Conservation (phyloP, 2,888 invertebrate species). For the Philonicus albiceps region DNA sequence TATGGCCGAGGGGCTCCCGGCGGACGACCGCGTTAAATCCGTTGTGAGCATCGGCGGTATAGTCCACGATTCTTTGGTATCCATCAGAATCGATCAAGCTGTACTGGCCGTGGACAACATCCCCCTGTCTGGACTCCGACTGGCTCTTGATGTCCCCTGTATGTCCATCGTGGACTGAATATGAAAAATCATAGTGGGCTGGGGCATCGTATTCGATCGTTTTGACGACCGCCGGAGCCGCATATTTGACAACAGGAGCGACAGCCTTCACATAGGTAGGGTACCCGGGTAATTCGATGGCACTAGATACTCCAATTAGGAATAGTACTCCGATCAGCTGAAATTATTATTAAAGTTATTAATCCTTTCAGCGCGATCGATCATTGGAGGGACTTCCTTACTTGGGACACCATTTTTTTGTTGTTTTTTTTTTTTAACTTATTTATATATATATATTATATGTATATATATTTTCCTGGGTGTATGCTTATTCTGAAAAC, state of each 20-base stretch:
- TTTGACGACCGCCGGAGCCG: constrained; percentile 44
- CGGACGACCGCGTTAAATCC: constrained; percentile 68
- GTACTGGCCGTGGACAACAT: constrained; percentile 66
- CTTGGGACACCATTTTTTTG: constrained; percentile 23
- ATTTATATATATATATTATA: too few relatives aligned
- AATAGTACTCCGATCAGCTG: constrained; percentile 57
- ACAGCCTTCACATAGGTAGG: constrained; percentile 54
- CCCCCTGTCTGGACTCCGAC: constrained; percentile 66
- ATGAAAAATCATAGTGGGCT: constrained; percentile 65
- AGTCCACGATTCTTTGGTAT: constrained; percentile 66
- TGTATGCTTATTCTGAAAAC: constrained; percentile 54
- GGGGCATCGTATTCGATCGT: constrained; percentile 57
- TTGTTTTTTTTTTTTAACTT: too few relatives aligned
- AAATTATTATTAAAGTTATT: background rate
- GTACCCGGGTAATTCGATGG: constrained; percentile 45
- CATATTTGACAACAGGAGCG: constrained; percentile 49
- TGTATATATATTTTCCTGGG: constrained; percentile 11
- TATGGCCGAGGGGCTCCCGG: constrained; percentile 64
- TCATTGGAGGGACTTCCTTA: constrained; percentile 4
- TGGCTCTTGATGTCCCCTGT: constrained; percentile 65
- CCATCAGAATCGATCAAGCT: constrained; percentile 67
- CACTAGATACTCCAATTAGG: constrained; percentile 55
- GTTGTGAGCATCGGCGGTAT: constrained; percentile 66
- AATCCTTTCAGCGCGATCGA: background rate
- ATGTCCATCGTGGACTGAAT: constrained; percentile 65